Evolutionary conservation across 2,113 vertebrate genomes (phyloP), one percentile per base, ranked within the genome.

Genomic region (Lepisosteus oculatus): DNA sequence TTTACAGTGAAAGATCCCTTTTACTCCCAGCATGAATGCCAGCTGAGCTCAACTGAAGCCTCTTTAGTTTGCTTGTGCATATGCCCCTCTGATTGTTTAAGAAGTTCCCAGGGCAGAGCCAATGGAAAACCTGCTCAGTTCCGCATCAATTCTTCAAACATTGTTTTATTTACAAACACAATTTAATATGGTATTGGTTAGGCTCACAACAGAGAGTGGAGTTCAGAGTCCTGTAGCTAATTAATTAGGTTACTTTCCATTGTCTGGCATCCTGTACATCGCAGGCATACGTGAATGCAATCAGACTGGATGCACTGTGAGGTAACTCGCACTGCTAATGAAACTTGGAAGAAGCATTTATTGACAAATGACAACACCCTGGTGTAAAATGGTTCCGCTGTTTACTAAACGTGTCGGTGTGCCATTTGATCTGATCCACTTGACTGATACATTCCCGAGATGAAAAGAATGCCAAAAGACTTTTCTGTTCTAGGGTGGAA

Each of bases 341-440:
- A 12, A 42, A 61, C 65, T 43, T 69, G 14, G 8, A 51, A 51
- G 55, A 51, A 51, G 55, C 29, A 47, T 66, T 44, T 51, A 6
- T 54, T 41, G 9, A 11, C 7, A 17, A 59, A 43, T 43, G 8
- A 55, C 51, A 61, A 73, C 71, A 67, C 71, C 43, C 41, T 51
- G 13, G 61, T 73, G 56, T 68, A 44, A 73, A 73, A 51, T 73
- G 57, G 17, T 6, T 61, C 43, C 66, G 43, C 47, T 72, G 55
- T 65, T 72, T 67, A 72, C 65, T 43, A 47, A 45, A 61, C 43
- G 51, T 69, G 55, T 69, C 43, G 56, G 8, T 29, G 56, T 43
- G 54, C 55, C 42, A 9, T 43, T 57, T 43, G 47, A 14, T 29
- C 17, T 29, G 55, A 8, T 59, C 56, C 42, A n/a, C 8, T 41